Percentiles rank a stretch among this genome's conserved stretches.
These are phyloP conservation scores for Protobothrops mucrosquamatus DNA, from an alignment of 2,113 vertebrate genomes.

Conservation along the genomic window DNA sequence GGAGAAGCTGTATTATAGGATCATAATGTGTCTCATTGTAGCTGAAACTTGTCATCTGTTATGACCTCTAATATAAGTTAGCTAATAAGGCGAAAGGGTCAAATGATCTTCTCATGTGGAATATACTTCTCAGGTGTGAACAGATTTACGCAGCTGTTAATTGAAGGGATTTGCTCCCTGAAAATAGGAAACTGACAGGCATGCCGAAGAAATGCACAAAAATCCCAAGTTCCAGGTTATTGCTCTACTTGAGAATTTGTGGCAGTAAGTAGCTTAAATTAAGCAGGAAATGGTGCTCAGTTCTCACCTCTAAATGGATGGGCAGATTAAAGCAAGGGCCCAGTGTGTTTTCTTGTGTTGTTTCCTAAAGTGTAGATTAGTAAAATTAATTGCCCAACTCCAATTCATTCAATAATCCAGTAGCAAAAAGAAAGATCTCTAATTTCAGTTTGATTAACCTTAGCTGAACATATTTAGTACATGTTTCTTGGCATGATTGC, in stretches of 20 bases:
- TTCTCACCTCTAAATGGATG: not conserved
- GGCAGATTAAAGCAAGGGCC: not conserved
- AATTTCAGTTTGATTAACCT: not conserved
- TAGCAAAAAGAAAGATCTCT: not conserved
- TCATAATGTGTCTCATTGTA: not conserved
- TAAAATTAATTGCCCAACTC: not conserved
- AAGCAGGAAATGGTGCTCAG: not conserved
- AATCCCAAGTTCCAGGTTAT: not conserved
- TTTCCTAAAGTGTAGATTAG: not conserved
- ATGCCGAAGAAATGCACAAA: not conserved
- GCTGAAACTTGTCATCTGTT: not conserved
- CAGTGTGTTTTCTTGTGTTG: not conserved
- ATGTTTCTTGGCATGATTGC: not conserved
- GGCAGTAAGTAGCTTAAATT: not conserved
- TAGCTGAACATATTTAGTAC: not conserved
- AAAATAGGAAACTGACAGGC: not conserved
- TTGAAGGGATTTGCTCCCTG: not conserved
- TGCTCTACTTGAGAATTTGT: not conserved
- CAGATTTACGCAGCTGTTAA: not conserved
- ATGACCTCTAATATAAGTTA: not conserved
- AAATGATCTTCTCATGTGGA: not conserved
- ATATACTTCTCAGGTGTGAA: not conserved
- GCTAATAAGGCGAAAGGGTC: not conserved
- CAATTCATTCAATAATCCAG: not conserved
- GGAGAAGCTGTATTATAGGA: not conserved